Conservation (phyloP, 2,797 vertebrate species). For the Poeciliopsis presidionis region DNA sequence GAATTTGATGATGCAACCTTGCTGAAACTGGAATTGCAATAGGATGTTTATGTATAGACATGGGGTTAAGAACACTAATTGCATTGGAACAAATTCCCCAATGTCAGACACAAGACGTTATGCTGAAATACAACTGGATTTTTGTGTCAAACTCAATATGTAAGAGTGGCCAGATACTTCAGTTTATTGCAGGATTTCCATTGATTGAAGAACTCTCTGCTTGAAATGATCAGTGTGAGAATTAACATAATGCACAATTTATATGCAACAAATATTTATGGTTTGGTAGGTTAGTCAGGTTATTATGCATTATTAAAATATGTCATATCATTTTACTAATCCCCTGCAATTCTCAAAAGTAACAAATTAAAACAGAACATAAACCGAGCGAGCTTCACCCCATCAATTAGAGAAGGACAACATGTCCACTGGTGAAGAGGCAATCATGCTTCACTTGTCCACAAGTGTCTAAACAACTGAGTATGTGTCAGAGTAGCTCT, state of each 20-base stretch:
- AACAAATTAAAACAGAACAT: constrained; percentile 22
- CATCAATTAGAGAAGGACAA: constrained; percentile 46
- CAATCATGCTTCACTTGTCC: constrained; percentile 50
- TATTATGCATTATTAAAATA: neutral
- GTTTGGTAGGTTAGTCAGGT: neutral
- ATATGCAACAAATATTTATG: neutral
- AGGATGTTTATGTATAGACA: neutral
- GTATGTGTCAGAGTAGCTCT: constrained; percentile 65
- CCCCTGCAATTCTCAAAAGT: neutral
- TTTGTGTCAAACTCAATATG: neutral
- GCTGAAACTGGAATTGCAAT: neutral
- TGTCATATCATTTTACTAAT: neutral
- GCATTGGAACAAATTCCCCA: neutral
- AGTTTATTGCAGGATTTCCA: neutral
- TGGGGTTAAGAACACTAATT: neutral
- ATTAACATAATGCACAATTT: too few relatives aligned
- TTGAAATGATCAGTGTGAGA: too few relatives aligned
- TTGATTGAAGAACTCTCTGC: neutral
- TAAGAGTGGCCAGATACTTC: neutral
- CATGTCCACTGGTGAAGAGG: constrained; percentile 42
- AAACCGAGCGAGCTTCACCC: constrained; percentile 26
- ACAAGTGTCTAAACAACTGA: constrained; percentile 60
- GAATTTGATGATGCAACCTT: neutral
- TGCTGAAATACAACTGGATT: neutral
- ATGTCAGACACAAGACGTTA: neutral